Conservation (phyloP, 2,113 vertebrate species). For the Rynchops niger region DNA sequence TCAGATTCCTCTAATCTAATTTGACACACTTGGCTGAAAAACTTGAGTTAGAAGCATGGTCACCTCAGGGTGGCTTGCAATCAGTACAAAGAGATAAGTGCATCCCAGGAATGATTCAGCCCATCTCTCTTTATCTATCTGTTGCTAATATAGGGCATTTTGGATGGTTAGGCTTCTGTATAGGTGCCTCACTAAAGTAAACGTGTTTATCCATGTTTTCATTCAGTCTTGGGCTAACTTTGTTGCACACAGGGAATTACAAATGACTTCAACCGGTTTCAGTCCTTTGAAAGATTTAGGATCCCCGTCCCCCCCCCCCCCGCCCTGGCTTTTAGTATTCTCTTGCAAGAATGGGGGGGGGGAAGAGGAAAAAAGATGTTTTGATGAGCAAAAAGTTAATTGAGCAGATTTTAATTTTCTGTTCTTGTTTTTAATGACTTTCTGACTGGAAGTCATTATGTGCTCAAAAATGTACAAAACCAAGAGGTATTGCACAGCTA, state of each 20-base stretch:
- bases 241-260: not conserved
- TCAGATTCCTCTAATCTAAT: not conserved
- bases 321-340: not conserved
- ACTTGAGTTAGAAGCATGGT: not conserved
- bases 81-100: not conserved
- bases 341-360: not conserved
- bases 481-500: not conserved
- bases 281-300: not conserved
- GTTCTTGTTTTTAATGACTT: not conserved
- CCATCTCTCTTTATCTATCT: not conserved
- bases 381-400: not conserved
- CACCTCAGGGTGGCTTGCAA: not conserved
- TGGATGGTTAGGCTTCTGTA: not conserved
- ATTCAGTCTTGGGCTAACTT: not conserved
- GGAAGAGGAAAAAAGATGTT: not conserved
- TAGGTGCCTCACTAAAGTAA: not conserved
- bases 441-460: not conserved
- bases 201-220: not conserved
- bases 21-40: not conserved
- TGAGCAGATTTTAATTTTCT: not conserved
- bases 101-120: not conserved
- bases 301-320: accelerated
- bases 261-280: not conserved
- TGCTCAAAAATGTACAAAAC: not conserved
- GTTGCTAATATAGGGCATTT: not conserved